These are phyloP conservation scores for Falcaria lacertinaria DNA, from an alignment of 2,888 invertebrate genomes.

Conservation along the genomic window DNA sequence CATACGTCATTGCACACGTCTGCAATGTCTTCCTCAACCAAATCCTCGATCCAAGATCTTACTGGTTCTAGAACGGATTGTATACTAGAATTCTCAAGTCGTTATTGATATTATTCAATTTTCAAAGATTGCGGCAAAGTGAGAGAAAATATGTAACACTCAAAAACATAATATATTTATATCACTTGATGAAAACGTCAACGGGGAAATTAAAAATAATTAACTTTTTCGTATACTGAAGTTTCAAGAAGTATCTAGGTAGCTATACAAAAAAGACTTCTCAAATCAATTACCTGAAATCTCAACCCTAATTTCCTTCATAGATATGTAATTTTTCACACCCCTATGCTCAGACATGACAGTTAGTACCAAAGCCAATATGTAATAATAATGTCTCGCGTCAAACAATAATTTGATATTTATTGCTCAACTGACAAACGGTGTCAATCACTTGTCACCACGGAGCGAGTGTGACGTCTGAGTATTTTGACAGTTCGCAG, in stretches of 20 bases:
- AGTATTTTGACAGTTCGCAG: not conserved
- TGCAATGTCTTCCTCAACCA: not conserved
- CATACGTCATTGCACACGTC: not conserved
- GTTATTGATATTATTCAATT: too few species aligned
- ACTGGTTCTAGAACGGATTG: too few species aligned
- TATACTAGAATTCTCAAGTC: too few species aligned
- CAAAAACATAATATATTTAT: too few species aligned
- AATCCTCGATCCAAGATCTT: too few species aligned
- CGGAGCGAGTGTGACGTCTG: not conserved
- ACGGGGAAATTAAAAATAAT: too few species aligned
- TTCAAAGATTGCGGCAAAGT: too few species aligned
- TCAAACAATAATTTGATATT: slow-evolving; percentile 21
- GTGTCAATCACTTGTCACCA: not conserved
- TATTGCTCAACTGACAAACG: not conserved
- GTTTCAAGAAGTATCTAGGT: too few species aligned
- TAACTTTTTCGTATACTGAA: too few species aligned
- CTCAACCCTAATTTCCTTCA: not conserved
- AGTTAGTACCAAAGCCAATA: slow-evolving; percentile 10
- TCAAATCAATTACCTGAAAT: not conserved
- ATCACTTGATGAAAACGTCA: too few species aligned
- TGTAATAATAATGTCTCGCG: not conserved
- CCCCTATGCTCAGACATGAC: slow-evolving; percentile 18
- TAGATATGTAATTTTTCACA: slow-evolving; percentile 13
- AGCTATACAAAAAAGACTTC: too few species aligned
- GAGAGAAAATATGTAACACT: too few species aligned